Evolutionary conservation across 2,888 invertebrate species (phyloP), one percentile per base, ranked within the genome.

Genomic region (Mimachlamys varia): DNA sequence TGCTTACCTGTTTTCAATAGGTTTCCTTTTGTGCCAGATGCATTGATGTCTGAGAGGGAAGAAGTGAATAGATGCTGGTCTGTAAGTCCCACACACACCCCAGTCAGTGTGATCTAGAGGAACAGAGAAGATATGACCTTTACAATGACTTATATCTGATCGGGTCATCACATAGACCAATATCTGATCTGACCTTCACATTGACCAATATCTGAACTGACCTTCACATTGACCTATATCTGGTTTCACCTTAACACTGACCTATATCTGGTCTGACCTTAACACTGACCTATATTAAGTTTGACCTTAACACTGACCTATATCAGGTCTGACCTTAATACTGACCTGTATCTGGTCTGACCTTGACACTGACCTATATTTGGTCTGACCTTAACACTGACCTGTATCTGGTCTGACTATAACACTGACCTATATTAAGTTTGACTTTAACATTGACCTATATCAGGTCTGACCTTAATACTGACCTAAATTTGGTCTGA

Each of bases 41-140:
- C 62, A 27, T 90, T 90, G 27, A 90, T n/a, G n/a, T 93, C 93
- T 22, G 91, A 37, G 19, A 76, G 87, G 55, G 89, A 91, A 49
- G 88, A 89, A 49, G 90, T 91, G 53, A 89, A 91, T 58, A 91
- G 91, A 62, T 92, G 89, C 88, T 91, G 92, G 58, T 92, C 92
- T 62, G 55, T 33, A 88, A 98, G 97, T 0, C 98, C 98, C 88
- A 98, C 97, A 37, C 98, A 98, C 97, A 98, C 98, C 0, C 99
- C 98, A 12, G 88, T 98, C 89, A 96, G 94, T 37, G 95, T 94
- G 19, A 96, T 94, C 94, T 96, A 93, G 12, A 62, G 50, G 13
- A 22, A 89, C 53, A 58, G 10, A 19, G 13, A 10, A 89, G 4
- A n/a, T n/a, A n/a, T n/a, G n/a, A n/a, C n/a, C n/a, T n/a, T n/a